Conservation (phyloP, 2,113 vertebrate genomes). For the Otocyon megalotis region DNA sequence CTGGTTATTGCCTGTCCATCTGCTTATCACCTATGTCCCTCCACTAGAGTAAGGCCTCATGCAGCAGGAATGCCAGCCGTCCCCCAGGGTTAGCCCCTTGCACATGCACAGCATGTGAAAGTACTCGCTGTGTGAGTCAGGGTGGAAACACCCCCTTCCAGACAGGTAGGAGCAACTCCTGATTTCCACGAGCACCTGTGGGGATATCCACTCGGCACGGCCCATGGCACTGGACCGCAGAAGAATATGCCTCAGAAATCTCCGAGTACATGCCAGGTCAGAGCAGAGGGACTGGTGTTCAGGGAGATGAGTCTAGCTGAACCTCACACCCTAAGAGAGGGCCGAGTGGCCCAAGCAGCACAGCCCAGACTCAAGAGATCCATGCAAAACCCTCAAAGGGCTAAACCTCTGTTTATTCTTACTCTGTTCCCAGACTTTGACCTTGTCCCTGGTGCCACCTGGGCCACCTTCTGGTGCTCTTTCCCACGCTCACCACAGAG, state of each 20-base stretch:
- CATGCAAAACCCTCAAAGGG: neutral
- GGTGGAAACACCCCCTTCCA: neutral
- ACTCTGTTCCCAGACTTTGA: neutral
- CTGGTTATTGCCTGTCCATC: neutral
- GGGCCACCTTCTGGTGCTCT: rapidly evolving
- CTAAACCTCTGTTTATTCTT: no score
- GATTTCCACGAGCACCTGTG: neutral
- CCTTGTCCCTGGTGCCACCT: rapidly evolving
- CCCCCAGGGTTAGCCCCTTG: neutral
- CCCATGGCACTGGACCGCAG: rapidly evolving
- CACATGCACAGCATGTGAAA: neutral
- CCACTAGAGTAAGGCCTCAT: no score
- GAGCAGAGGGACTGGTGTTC: neutral
- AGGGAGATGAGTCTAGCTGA: neutral
- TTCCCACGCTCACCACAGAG: neutral
- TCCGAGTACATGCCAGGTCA: rapidly evolving
- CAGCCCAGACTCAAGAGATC: neutral
- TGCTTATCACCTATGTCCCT: neutral
- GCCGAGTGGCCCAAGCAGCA: neutral
- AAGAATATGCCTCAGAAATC: neutral
- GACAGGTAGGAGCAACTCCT: rapidly evolving
- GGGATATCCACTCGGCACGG: rapidly evolving
- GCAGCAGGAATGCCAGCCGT: neutral
- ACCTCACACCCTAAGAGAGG: neutral
- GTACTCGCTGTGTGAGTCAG: neutral